These are phyloP conservation scores for Potamilus streckersoni DNA, from an alignment of 1,140 invertebrate genomes.

Conservation along the genomic window DNA sequence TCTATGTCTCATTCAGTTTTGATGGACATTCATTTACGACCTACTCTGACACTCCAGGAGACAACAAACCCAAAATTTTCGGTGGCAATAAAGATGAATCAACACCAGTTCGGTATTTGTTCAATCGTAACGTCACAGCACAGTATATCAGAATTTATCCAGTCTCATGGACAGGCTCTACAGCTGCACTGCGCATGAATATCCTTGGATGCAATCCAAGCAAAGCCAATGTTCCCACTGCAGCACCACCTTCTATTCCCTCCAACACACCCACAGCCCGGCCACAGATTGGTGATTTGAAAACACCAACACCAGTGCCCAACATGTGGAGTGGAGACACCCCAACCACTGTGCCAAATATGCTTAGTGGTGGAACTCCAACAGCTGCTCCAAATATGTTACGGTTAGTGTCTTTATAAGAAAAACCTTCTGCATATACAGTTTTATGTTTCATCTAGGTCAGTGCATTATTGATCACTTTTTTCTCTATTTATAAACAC, in stretches of 20 bases:
- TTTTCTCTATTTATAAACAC: too few relatives aligned
- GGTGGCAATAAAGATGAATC: slow-evolving; percentile 31
- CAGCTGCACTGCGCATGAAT: slow-evolving; percentile 39
- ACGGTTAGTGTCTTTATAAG: too few relatives aligned
- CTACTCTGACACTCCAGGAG: slow-evolving; percentile 33
- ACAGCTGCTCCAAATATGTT: slow-evolving; percentile 2
- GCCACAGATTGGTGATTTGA: slow-evolving; percentile 1
- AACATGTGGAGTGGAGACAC: too few relatives aligned
- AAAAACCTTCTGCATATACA: too few relatives aligned
- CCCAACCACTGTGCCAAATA: slow-evolving; percentile 1
- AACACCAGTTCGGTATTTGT: slow-evolving; percentile 24
- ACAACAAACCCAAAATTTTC: slow-evolving; percentile 29
- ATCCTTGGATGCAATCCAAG: slow-evolving; percentile 41
- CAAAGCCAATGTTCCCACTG: slow-evolving; percentile 4
- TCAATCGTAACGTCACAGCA: slow-evolving; percentile 44
- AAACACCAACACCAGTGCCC: slow-evolving; percentile 6
- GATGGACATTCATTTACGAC: slow-evolving; percentile 49
- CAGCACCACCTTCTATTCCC: not conserved
- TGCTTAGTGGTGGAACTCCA: slow-evolving; percentile 12
- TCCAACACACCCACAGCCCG: not conserved
- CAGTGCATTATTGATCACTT: too few relatives aligned
- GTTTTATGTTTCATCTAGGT: too few relatives aligned
- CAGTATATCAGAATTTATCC: slow-evolving; percentile 40
- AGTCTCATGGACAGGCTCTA: slow-evolving; percentile 9
- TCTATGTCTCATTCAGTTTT: slow-evolving; percentile 55